These are phyloP conservation scores for Clarias batrachus DNA, from an alignment of 2,113 vertebrate genomes.

Conservation along the genomic window DNA sequence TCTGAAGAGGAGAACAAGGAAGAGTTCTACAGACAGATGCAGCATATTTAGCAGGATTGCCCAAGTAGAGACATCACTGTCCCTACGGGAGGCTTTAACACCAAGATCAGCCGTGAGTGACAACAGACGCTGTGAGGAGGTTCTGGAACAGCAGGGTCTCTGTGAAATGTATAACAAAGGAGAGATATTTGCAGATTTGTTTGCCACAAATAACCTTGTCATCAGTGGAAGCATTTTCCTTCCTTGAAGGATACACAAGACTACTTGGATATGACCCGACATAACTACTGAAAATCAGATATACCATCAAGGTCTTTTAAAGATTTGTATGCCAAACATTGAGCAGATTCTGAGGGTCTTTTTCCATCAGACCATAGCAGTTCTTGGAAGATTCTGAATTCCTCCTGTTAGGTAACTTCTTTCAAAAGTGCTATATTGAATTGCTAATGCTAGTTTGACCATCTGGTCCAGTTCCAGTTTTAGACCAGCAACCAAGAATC, in stretches of 20 bases:
- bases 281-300: neutral
- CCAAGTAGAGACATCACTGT: neutral
- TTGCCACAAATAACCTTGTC: neutral
- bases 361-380: neutral
- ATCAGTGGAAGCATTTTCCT: neutral
- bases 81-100: neutral
- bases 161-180: neutral
- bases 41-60: no score
- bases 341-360: no score
- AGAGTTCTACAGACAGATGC: no score
- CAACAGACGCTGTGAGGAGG: neutral
- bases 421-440: no score
- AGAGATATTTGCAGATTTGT: neutral
- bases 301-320: neutral
- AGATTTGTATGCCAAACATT: neutral
- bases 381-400: no score
- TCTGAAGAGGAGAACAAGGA: neutral
- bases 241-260: neutral
- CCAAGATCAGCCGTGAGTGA: neutral
- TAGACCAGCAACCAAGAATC: neutral
- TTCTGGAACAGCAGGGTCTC: neutral
- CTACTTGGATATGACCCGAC: neutral
- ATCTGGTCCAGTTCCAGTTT: no score
- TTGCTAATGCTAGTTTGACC: no score
- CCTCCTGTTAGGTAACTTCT: no score